Percentiles rank a stretch among this genome's conserved stretches.
These are phyloP conservation scores for Chamaea fasciata DNA, from an alignment of 2,113 vertebrate species.

Conservation along the genomic window DNA sequence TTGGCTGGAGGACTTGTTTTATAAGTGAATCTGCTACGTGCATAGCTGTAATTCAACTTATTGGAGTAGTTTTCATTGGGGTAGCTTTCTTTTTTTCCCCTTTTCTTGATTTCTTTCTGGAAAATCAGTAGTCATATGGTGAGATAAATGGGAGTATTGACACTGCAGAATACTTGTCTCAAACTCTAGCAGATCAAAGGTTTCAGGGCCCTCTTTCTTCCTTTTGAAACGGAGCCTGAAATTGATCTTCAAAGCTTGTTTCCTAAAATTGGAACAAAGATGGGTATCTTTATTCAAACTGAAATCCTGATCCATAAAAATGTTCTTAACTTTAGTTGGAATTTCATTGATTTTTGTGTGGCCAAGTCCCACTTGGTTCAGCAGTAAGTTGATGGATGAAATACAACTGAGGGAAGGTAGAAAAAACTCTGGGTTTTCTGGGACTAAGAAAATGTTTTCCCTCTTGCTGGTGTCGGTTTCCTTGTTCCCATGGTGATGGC, in stretches of 20 bases:
- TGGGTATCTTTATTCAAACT: neutral
- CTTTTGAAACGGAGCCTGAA: neutral
- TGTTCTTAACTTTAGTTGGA: neutral
- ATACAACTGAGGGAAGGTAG: neutral
- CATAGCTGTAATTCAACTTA: neutral
- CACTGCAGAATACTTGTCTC: neutral
- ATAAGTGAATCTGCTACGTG: neutral
- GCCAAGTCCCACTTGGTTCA: neutral
- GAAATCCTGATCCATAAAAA: neutral
- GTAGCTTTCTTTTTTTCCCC: neutral
- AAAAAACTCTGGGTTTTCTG: neutral
- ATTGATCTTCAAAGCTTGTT: neutral
- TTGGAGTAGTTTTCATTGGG: neutral
- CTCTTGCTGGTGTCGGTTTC: neutral
- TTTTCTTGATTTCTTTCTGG: neutral
- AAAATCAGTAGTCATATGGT: neutral
- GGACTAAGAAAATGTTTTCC: neutral
- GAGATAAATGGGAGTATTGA: neutral
- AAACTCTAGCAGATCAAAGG: neutral
- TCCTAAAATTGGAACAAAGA: neutral
- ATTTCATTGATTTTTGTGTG: neutral
- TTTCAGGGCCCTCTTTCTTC: neutral
- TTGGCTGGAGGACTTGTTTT: neutral
- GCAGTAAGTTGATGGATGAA: neutral
- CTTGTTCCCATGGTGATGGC: constrained; percentile 9